Base-by-base conservation (phyloP, 2,797 vertebrate species). In the Selene dorsalis region DNA sequence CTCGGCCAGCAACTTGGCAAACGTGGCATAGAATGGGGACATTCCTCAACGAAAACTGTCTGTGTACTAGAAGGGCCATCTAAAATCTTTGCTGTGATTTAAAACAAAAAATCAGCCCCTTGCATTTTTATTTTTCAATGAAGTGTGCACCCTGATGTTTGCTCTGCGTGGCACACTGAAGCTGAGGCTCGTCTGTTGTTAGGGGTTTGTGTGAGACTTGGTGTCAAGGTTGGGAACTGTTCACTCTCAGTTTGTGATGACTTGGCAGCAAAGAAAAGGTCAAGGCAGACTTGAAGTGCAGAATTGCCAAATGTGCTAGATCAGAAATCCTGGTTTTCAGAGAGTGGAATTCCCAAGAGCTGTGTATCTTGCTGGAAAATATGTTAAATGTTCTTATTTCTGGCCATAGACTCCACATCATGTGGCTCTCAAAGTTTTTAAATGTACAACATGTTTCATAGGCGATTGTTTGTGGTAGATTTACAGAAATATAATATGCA, bases 251-350 rank as follows among this genome's bases (percentile, higher is more conserved):
- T 85, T 91, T 91, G 85, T 90, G 86, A 92, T 90, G 90, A 90
- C 86, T 89, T 89, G 88, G 87, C 89, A 91, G 88, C 74, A 65
- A 76, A 77, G 70, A 38, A 91, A 91, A 91, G 92, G 91, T 93
- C 89, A 90, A 84, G 79, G 77, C 84, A 89, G 84, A 86, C 88
- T 87, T 39, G 75, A 48, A 48, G 45, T 60, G 76, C 83, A 74
- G 87, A 90, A 84, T 87, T 81, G 80, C 80, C 82, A 87, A 89
- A 86, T 79, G 77, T 84, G 84, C 77, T 52, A 43, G 67, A 86
- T 85, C 84, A 87, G 83, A 85, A 85, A 48, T 73, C 69, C 45
- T 59, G 30, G 53, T 77, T 79, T 81, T 81, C 73, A 73, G 67
- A 59, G 62, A 45, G 59, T 64, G 58, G 69, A 71, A 71, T 48